phyloP scores from a whole-genome alignment of 2,113 vertebrate genomes.

The Pseudopodoces humilis region DNA sequence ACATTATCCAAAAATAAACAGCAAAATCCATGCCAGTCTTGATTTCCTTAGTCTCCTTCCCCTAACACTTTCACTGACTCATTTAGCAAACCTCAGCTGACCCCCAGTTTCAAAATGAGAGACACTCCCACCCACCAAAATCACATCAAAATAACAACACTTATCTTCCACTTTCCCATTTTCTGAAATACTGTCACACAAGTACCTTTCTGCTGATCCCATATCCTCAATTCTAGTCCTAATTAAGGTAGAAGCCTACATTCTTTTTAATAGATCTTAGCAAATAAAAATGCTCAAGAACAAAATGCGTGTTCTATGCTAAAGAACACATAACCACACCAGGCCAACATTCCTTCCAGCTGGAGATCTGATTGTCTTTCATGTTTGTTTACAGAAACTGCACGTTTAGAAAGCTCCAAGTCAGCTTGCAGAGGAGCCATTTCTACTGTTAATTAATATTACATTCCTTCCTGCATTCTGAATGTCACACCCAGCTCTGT shows the following conservation, averaged over 20 bases:
- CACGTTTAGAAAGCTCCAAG: background rate
- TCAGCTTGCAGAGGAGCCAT: background rate
- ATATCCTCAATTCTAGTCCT: background rate
- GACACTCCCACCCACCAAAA: background rate
- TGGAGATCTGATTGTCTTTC: background rate
- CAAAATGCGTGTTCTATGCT: background rate
- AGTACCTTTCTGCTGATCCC: background rate
- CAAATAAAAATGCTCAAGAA: background rate
- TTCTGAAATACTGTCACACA: background rate
- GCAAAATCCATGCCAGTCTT: background rate
- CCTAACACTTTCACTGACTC: background rate
- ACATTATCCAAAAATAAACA: background rate
- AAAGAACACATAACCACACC: background rate
- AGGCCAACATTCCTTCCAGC: background rate
- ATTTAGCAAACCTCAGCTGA: background rate
- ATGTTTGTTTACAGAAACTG: background rate
- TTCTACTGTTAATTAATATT: background rate
- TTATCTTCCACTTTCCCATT: background rate
- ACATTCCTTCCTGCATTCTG: background rate
- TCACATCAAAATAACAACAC: background rate
- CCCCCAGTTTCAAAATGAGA: background rate
- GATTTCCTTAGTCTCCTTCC: background rate
- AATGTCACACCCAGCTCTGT: background rate
- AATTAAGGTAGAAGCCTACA: background rate
- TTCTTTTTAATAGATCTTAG: background rate